Conservation (phyloP, 2,113 vertebrate genomes). For the Elephantulus edwardii region DNA sequence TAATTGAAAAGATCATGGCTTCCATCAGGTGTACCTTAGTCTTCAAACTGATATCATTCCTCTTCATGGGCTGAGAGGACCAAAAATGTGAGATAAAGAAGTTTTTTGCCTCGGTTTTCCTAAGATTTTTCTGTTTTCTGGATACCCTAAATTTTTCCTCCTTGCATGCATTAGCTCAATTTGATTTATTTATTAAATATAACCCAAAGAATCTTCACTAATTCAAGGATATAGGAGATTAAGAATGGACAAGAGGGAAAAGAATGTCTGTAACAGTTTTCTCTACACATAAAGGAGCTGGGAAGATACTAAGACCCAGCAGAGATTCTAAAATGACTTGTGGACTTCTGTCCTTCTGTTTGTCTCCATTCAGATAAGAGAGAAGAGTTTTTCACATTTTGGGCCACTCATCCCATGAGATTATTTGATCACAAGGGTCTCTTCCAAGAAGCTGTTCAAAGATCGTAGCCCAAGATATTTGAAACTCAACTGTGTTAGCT, state of each 20-base stretch:
- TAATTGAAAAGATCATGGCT: too few relatives aligned
- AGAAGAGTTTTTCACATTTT: neutral
- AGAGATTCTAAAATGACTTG: neutral
- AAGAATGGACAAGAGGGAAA: constrained; percentile 36
- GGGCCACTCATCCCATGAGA: neutral
- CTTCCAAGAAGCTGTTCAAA: neutral
- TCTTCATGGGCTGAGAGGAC: neutral
- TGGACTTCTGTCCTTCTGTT: neutral
- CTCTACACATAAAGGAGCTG: constrained; percentile 42
- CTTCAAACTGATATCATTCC: too few relatives aligned
- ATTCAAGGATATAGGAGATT: constrained; percentile 53
- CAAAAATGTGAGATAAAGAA: neutral
- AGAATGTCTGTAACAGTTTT: constrained; percentile 38
- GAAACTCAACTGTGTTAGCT: constrained; percentile 6
- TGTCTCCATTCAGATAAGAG: neutral
- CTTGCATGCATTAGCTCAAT: constrained; percentile 30
- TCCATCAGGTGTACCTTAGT: too few relatives aligned
- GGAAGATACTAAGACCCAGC: constrained; percentile 26
- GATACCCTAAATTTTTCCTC: constrained; percentile 48
- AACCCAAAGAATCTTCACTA: constrained; percentile 57
- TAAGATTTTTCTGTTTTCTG: neutral
- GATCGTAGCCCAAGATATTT: constrained; percentile 20
- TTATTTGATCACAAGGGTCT: neutral
- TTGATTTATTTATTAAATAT: constrained; percentile 68
- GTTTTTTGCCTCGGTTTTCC: neutral